phyloP scores from a whole-genome alignment of 2,113 vertebrate species.

The Periophthalmus modestus region DNA sequence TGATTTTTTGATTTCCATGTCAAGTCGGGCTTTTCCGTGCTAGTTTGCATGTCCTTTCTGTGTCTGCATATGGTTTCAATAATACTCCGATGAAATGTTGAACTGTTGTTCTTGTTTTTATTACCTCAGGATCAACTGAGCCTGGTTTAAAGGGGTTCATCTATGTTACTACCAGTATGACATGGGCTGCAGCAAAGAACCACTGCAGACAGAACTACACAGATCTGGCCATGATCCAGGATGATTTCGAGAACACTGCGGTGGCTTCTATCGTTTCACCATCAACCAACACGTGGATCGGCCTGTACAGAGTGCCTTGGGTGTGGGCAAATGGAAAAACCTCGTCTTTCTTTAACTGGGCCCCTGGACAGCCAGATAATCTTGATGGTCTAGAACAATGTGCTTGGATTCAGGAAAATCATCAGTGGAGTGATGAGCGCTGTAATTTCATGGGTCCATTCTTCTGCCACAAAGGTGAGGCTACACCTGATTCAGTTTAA shows the following conservation, averaged over 20 bases:
- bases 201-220: neutral
- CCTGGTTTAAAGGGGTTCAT: neutral
- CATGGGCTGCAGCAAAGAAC: neutral
- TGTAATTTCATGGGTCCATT: neutral
- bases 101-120: no score
- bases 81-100: no score
- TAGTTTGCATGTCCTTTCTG: no score
- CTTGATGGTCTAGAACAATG: neutral
- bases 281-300: neutral
- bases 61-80: no score
- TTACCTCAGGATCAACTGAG: neutral
- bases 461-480: neutral
- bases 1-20: no score
- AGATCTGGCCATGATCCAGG: neutral
- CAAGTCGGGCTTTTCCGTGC: no score
- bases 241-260: neutral
- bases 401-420: neutral
- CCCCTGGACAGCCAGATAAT: neutral
- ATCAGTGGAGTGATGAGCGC: neutral
- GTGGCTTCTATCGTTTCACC: neutral
- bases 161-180: neutral
- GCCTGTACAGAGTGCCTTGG: neutral
- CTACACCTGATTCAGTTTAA: neutral
- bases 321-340: neutral
- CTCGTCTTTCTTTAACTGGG: neutral